phyloP scores from a whole-genome alignment of 2,888 invertebrate genomes.

The Silvanus unidentatus region DNA sequence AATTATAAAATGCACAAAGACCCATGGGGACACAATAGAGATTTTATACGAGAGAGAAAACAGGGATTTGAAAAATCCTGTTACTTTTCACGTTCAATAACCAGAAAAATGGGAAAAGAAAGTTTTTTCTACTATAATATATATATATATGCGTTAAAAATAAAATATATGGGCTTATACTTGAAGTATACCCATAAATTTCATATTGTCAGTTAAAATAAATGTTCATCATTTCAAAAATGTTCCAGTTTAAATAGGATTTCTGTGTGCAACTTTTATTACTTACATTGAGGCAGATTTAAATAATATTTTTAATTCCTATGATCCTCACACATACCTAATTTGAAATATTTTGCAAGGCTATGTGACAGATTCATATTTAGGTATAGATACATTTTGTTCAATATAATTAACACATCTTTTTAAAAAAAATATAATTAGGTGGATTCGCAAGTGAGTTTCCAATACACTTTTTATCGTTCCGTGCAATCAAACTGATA shows the following conservation, averaged over 20 bases:
- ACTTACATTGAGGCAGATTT: no score
- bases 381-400: no score
- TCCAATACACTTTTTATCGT: no score
- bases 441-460: no score
- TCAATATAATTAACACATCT: no score
- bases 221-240: constrained; percentile 17
- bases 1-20: constrained; percentile 35
- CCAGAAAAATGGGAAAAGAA: constrained; percentile 32
- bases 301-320: no score
- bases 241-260: constrained; percentile 11
- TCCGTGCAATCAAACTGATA: no score
- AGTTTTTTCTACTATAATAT: background rate
- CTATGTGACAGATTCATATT: no score
- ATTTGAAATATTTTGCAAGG: no score
- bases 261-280: no score
- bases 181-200: constrained; percentile 19
- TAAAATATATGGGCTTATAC: constrained; percentile 18
- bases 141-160: constrained; percentile 16
- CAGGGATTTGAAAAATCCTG: constrained; percentile 33
- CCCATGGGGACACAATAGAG: constrained; percentile 29
- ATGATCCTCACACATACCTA: no score
- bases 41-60: constrained; percentile 29
- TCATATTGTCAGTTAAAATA: constrained; percentile 23
- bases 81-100: constrained; percentile 35
- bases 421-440: no score